These are phyloP conservation scores for Nyctibius grandis DNA, from an alignment of 2,797 vertebrate genomes.

Conservation along the genomic window DNA sequence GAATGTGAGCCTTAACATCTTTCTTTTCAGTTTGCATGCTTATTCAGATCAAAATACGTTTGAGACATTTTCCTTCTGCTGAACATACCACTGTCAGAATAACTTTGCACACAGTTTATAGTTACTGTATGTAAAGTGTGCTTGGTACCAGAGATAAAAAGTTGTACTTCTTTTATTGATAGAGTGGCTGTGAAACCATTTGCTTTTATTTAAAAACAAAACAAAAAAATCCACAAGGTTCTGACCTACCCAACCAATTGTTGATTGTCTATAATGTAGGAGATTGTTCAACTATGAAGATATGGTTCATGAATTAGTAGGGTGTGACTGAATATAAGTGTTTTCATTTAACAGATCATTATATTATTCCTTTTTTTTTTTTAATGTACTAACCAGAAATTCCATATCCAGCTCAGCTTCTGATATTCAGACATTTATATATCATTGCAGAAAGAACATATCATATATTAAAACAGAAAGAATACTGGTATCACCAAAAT, in stretches of 20 bases:
- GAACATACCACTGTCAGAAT: conserved; percentile 55
- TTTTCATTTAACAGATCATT: conserved; percentile 9
- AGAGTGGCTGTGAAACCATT: neutral
- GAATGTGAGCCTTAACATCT: neutral
- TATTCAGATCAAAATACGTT: conserved; percentile 42
- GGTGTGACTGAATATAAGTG: neutral
- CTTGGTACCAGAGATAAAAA: conserved; percentile 51
- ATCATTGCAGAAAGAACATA: neutral
- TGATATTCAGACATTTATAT: neutral
- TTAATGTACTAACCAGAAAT: neutral
- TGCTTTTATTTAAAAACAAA: neutral
- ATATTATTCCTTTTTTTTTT: neutral
- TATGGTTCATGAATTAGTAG: neutral
- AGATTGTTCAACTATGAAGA: neutral
- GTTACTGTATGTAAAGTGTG: conserved; percentile 22
- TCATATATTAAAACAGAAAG: neutral
- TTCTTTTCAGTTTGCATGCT: conserved; percentile 14
- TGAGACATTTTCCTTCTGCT: conserved; percentile 56
- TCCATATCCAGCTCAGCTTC: neutral
- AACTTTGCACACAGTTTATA: conserved; percentile 58
- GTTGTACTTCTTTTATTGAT: neutral
- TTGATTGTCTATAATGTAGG: neutral
- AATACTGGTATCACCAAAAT: neutral
- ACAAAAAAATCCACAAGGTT: neutral
- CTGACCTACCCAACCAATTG: neutral